Conservation (phyloP, 2,888 invertebrate genomes). For the Strigamia crassipes region DNA sequence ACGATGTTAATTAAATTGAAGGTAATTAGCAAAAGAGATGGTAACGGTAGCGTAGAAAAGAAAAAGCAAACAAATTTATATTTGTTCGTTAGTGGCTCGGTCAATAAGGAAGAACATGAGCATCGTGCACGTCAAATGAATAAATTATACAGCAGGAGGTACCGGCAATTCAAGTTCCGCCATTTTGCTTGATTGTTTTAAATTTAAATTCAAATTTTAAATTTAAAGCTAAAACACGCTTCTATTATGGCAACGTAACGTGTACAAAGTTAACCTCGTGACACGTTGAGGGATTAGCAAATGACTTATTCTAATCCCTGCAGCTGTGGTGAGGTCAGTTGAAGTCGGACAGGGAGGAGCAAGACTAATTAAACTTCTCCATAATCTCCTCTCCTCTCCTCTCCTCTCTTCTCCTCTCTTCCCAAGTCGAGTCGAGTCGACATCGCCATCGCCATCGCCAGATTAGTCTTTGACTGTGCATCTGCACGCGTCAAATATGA, state of each 20-base stretch:
- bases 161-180: not conserved
- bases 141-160: conserved; percentile 27
- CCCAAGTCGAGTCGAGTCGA: not conserved
- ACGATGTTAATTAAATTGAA: conserved; percentile 19
- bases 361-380: conserved; percentile 14
- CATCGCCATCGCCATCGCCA: not conserved
- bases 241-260: not conserved
- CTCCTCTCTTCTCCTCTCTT: not conserved
- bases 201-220: not conserved
- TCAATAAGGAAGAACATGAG: conserved; percentile 32
- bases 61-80: conserved; percentile 36
- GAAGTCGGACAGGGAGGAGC: not conserved
- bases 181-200: conserved; percentile 27
- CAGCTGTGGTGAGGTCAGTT: conserved; percentile 25
- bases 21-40: not conserved
- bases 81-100: conserved; percentile 26
- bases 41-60: conserved; percentile 6
- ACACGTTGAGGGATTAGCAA: not conserved
- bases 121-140: conserved; percentile 26
- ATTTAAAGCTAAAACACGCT: not conserved
- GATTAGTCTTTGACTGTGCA: not conserved
- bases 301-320: conserved; percentile 27
- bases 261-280: not conserved
- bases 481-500: not conserved
- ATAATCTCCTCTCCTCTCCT: not conserved